Conservation (phyloP, 2,113 vertebrate genomes). For the Butastur rufipennis region DNA sequence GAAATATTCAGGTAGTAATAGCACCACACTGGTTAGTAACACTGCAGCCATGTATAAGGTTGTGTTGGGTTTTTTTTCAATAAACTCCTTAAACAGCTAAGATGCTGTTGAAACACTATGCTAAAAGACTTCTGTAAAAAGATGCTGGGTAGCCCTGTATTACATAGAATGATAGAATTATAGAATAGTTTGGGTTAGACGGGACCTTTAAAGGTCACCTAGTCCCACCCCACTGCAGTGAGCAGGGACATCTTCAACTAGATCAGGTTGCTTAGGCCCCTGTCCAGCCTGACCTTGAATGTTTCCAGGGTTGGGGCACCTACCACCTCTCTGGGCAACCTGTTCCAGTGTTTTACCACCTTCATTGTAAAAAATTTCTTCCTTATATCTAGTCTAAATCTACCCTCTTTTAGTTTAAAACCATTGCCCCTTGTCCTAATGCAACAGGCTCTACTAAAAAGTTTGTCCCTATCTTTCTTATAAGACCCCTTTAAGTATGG, state of each 20-base stretch:
- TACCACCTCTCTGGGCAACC: neutral
- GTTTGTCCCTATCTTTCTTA: neutral
- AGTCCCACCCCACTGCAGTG: neutral
- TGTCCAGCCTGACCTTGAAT: neutral
- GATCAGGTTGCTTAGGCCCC: neutral
- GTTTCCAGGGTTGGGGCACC: neutral
- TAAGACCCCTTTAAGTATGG: neutral
- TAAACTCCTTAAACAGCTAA: neutral
- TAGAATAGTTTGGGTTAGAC: neutral
- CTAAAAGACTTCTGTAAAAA: neutral
- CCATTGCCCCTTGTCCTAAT: neutral
- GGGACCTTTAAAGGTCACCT: neutral
- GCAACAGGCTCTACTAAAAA: neutral
- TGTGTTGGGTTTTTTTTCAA: neutral
- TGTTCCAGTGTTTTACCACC: neutral
- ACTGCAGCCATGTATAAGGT: neutral
- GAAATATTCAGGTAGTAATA: neutral
- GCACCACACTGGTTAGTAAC: neutral
- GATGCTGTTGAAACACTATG: neutral
- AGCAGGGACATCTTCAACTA: neutral
- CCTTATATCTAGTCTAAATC: neutral
- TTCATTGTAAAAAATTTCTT: neutral
- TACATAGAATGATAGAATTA: neutral
- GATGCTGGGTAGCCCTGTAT: neutral
- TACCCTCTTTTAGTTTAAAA: neutral